Conservation (phyloP, 2,797 vertebrate genomes). For the Lutra lutra region DNA sequence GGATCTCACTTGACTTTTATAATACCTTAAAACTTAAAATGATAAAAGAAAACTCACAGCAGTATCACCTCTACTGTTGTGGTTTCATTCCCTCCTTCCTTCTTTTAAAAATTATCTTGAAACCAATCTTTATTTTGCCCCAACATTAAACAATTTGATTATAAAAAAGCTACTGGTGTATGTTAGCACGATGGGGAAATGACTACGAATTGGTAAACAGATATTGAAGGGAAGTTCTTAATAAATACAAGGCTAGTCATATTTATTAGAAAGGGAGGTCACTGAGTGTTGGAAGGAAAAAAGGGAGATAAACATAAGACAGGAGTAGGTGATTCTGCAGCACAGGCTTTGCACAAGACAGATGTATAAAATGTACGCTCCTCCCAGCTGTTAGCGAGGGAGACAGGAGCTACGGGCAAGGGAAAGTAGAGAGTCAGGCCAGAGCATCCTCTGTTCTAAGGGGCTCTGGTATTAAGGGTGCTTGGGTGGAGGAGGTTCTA, state of each 20-base stretch:
- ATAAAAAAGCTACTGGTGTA: not conserved
- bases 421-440: not conserved
- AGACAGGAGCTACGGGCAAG: not conserved
- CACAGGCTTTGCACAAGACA: not conserved
- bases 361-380: not conserved
- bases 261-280: constrained; percentile 27
- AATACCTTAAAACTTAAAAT: not conserved
- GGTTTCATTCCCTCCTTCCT: not conserved
- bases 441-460: not conserved
- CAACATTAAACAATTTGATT: not conserved
- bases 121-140: not conserved
- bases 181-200: not conserved
- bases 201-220: not conserved
- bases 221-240: not conserved
- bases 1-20: not conserved
- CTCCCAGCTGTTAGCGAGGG: not conserved
- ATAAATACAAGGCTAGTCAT: not conserved
- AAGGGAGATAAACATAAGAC: not conserved
- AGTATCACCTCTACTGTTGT: not conserved
- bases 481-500: not conserved
- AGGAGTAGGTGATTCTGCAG: not conserved
- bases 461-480: too few relatives aligned
- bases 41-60: not conserved
- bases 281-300: not conserved
- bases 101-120: not conserved